Conservation (phyloP, 2,888 invertebrate species). For the Tipula unca region DNA sequence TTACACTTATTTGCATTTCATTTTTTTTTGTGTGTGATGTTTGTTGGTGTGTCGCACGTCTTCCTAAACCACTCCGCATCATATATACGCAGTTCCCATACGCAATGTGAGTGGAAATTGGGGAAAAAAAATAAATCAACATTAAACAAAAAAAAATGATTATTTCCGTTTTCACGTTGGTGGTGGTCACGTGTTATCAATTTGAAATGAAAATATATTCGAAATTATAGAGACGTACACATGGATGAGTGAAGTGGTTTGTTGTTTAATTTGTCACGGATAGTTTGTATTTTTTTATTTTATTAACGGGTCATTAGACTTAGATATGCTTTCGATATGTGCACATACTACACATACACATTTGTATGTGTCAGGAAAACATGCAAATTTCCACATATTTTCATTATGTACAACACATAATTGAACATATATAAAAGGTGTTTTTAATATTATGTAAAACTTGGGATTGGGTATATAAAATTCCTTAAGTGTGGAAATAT, state of each 20-base stretch:
- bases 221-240: neutral
- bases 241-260: neutral
- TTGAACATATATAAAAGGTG: neutral
- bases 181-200: neutral
- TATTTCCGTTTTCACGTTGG: neutral
- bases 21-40: neutral
- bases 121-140: neutral
- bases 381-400: neutral
- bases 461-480: neutral
- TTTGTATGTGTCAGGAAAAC: neutral
- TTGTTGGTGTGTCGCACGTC: neutral
- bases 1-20: neutral
- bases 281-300: neutral
- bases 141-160: neutral
- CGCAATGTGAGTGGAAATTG: neutral
- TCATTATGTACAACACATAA: neutral
- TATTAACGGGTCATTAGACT: neutral
- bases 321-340: neutral
- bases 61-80: neutral
- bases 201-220: neutral
- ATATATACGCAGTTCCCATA: neutral
- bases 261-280: neutral
- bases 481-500: neutral
- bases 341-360: neutral
- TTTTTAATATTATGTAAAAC: neutral